Evolutionary conservation across 2,888 invertebrate species (phyloP).

Genomic region (Hedya salicella): DNA sequence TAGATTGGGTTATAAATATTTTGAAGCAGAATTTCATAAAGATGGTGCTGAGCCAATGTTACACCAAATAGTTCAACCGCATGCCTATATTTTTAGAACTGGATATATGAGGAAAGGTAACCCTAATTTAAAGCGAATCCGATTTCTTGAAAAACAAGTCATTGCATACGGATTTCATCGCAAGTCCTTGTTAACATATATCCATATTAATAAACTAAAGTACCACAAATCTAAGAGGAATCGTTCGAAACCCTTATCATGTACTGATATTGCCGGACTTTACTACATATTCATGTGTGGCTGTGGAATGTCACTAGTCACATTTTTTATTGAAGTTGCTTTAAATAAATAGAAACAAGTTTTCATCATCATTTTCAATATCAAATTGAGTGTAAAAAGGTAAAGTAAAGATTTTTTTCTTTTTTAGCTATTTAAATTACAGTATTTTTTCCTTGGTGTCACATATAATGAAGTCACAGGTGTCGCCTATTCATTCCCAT

Average conservation of each 20-base stretch:
- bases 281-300: conserved; percentile 36
- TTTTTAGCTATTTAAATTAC: too few species aligned
- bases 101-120: conserved; percentile 42
- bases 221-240: conserved; percentile 19
- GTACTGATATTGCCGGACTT: conserved; percentile 35
- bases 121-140: conserved; percentile 43
- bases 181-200: conserved; percentile 22
- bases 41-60: conserved; percentile 20
- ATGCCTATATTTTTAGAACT: conserved; percentile 18
- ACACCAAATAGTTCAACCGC: conserved; percentile 11
- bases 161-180: conserved; percentile 32
- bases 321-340: conserved; percentile 37
- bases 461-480: too few species aligned
- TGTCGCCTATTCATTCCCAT: too few species aligned
- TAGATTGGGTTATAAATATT: conserved; percentile 18
- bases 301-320: conserved; percentile 35
- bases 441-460: too few species aligned
- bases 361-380: too few species aligned
- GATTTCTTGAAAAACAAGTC: conserved; percentile 37
- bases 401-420: too few species aligned
- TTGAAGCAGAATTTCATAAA: conserved; percentile 28
- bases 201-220: conserved; percentile 33
- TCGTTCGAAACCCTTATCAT: conserved; percentile 10
- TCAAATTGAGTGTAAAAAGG: too few species aligned
- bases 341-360: not conserved